Percentiles rank a stretch among this genome's conserved stretches.
phyloP scores from a whole-genome alignment of 2,888 invertebrate species.

The Hirtodrosophila histrioides region DNA sequence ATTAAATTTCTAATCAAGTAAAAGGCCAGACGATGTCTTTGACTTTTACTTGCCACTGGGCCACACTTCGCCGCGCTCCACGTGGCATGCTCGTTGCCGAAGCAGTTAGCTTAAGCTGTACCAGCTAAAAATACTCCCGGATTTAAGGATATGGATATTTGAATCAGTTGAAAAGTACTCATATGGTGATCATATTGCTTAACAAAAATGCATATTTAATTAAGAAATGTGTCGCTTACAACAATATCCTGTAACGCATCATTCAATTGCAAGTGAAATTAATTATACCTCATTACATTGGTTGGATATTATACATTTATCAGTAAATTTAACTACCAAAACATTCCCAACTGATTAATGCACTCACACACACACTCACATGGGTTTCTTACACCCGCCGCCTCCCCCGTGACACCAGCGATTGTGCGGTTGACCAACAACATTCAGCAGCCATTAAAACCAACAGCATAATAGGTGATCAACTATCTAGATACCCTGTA shows the following conservation, averaged over 20 bases:
- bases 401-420: conserved; percentile 12
- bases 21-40: conserved; percentile 48
- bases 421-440: conserved; percentile 47
- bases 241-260: no score
- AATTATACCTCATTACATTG: conserved; percentile 36
- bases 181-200: neutral
- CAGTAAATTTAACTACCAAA: conserved; percentile 57
- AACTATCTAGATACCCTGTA: conserved; percentile 28
- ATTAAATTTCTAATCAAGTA: conserved; percentile 73
- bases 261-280: conserved; percentile 11
- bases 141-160: neutral
- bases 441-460: conserved; percentile 50
- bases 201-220: neutral
- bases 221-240: no score
- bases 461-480: neutral
- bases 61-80: neutral
- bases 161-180: no score
- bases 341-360: conserved; percentile 58
- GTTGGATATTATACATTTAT: conserved; percentile 43
- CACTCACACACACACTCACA: conserved; percentile 8
- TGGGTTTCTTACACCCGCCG: conserved; percentile 13
- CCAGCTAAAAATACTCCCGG: neutral
- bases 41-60: conserved; percentile 16
- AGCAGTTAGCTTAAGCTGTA: conserved; percentile 17
- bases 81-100: conserved; percentile 8